Conservation (phyloP, 2,888 invertebrate species). For the Meliscaeva auricollis region DNA sequence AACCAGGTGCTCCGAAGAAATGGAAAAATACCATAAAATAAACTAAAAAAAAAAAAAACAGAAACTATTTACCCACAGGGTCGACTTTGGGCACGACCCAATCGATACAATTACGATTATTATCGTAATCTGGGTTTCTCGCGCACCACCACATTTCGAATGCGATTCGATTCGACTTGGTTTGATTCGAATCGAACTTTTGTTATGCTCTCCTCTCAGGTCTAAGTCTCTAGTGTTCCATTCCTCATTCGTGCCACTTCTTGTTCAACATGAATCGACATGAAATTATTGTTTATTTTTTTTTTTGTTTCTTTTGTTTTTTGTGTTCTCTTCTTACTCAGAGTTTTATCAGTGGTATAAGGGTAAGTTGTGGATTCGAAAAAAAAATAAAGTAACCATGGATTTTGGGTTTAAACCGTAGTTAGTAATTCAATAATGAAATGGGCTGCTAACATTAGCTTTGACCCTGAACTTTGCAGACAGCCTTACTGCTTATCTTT, state of each 20-base stretch:
- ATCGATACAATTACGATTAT: conserved; percentile 73
- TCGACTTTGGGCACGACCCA: conserved; percentile 74
- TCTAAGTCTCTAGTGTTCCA: conserved; percentile 35
- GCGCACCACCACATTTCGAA: conserved; percentile 5
- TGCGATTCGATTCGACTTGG: not conserved
- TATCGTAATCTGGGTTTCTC: conserved; percentile 71
- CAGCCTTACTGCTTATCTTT: too few relatives aligned
- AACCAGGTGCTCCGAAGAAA: conserved; percentile 59
- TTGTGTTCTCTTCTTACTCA: not conserved
- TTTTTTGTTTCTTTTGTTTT: not conserved
- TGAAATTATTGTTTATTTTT: conserved; percentile 65
- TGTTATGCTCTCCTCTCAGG: conserved; percentile 19
- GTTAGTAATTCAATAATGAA: too few relatives aligned
- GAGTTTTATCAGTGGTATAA: not conserved
- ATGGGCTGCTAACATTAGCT: too few relatives aligned
- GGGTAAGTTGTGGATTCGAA: not conserved
- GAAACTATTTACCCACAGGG: conserved; percentile 47
- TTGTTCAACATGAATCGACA: conserved; percentile 62
- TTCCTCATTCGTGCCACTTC: conserved; percentile 29
- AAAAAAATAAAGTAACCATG: too few relatives aligned
- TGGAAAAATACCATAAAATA: conserved; percentile 14
- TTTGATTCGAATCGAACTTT: conserved; percentile 2
- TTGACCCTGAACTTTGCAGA: too few relatives aligned
- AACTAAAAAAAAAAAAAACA: conserved; percentile 27
- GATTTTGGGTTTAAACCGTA: too few relatives aligned